These are phyloP conservation scores for Mechanitis messenoides DNA, from an alignment of 2,888 invertebrate species.

Conservation along the genomic window DNA sequence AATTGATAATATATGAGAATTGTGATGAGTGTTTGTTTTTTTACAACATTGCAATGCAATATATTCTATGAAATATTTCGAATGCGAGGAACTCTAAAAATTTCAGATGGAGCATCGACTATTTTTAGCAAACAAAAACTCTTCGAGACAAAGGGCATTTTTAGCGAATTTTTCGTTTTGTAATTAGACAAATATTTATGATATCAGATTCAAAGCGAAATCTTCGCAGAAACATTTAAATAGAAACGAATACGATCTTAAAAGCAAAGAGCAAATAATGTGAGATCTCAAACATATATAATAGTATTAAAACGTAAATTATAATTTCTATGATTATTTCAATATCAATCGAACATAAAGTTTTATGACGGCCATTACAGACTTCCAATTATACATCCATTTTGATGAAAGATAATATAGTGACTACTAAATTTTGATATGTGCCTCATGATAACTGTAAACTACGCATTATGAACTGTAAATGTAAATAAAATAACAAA, in stretches of 20 bases:
- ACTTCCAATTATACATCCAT: slow-evolving; percentile 16
- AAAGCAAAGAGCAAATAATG: neutral
- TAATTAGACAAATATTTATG: slow-evolving; percentile 11
- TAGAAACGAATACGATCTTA: neutral
- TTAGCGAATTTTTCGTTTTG: slow-evolving; percentile 7
- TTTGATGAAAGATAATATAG: slow-evolving; percentile 19
- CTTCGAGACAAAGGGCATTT: slow-evolving; percentile 20
- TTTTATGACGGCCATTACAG: slow-evolving; percentile 16
- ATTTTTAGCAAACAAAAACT: slow-evolving; percentile 14
- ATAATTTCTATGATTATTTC: slow-evolving; percentile 4
- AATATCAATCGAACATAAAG: slow-evolving; percentile 5
- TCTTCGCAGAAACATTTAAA: neutral
- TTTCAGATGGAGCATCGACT: slow-evolving; percentile 6
- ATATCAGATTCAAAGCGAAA: neutral
- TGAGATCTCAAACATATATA: too few species aligned
- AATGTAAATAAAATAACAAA: slow-evolving; percentile 6
- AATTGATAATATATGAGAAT: neutral
- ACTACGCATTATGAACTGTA: slow-evolving; percentile 14
- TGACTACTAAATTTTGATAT: slow-evolving; percentile 18
- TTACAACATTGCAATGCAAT: neutral
- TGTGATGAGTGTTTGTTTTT: neutral
- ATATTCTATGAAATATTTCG: slow-evolving; percentile 2
- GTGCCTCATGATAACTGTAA: slow-evolving; percentile 18
- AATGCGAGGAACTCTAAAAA: neutral
- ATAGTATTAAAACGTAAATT: neutral